Conservation (phyloP, 2,888 invertebrate species). For the Eupithecia pulchellata region DNA sequence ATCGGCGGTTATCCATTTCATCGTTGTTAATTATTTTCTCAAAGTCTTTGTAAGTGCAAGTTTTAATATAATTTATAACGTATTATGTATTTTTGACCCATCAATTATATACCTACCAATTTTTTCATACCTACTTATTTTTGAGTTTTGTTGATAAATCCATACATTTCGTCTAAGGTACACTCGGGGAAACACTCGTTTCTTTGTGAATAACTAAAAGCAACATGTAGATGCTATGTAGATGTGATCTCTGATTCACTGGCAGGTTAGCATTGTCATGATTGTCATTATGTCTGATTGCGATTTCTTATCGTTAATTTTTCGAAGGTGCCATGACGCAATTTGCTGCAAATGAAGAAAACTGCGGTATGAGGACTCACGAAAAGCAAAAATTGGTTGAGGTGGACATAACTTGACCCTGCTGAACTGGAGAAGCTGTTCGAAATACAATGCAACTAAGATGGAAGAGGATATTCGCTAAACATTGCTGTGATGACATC, state of each 20-base stretch:
- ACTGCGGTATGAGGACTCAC: neutral
- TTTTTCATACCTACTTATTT: no score
- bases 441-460: neutral
- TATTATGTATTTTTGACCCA: neutral
- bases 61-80: neutral
- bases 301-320: neutral
- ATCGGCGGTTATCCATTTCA: neutral
- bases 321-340: slow-evolving; percentile 1
- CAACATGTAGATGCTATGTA: no score
- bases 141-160: no score
- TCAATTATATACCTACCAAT: no score
- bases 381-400: neutral
- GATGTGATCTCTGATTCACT: no score
- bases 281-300: neutral
- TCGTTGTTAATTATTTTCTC: neutral
- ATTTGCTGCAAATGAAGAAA: neutral
- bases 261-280: no score
- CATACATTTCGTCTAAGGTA: no score
- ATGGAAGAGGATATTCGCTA: neutral
- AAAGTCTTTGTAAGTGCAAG: neutral
- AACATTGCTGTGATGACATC: neutral
- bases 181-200: neutral
- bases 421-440: neutral
- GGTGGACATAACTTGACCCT: neutral
- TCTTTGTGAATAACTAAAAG: no score